These are phyloP conservation scores for Tursiops truncatus DNA, from an alignment of 2,113 vertebrate species.

Conservation along the genomic window DNA sequence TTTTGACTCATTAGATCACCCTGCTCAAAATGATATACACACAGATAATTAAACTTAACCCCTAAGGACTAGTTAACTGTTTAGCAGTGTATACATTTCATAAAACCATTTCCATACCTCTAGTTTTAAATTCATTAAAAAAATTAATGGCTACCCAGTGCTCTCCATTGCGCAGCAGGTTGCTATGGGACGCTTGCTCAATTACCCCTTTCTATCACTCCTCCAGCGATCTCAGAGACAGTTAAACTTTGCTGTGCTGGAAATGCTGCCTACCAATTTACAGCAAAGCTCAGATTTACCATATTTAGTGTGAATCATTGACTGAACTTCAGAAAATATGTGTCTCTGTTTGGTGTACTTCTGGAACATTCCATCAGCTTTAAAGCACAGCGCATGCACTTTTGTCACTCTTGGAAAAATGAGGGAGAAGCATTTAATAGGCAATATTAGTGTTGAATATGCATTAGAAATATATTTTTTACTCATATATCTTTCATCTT, in stretches of 20 bases:
- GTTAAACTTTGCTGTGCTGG: conserved; percentile 68
- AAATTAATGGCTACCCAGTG: conserved; percentile 83
- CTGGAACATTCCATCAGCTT: conserved; percentile 47
- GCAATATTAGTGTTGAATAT: conserved; percentile 24
- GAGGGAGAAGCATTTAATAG: not conserved
- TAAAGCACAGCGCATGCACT: not conserved
- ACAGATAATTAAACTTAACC: conserved; percentile 83
- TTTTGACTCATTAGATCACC: conserved; percentile 83
- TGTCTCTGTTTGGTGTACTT: conserved; percentile 22
- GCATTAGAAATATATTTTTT: conserved; percentile 53
- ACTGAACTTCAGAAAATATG: conserved; percentile 67
- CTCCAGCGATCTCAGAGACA: conserved; percentile 60
- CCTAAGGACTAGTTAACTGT: conserved; percentile 87
- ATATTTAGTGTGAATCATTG: conserved; percentile 64
- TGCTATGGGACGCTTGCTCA: conserved; percentile 71
- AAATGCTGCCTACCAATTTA: conserved; percentile 59
- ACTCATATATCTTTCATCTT: not conserved
- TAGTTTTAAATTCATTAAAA: conserved; percentile 87
- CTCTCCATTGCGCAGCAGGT: conserved; percentile 60
- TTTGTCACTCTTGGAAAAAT: conserved; percentile 6
- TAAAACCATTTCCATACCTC: conserved; percentile 84
- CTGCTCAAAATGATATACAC: conserved; percentile 84
- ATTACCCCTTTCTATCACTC: conserved; percentile 78
- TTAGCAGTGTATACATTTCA: conserved; percentile 86
- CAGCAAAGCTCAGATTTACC: conserved; percentile 50